A percentile compares a stretch with the other conserved stretches of the same genome.
Evolutionary conservation across 2,888 invertebrate genomes (phyloP).

Genomic region (Priocnemis perturbator): DNA sequence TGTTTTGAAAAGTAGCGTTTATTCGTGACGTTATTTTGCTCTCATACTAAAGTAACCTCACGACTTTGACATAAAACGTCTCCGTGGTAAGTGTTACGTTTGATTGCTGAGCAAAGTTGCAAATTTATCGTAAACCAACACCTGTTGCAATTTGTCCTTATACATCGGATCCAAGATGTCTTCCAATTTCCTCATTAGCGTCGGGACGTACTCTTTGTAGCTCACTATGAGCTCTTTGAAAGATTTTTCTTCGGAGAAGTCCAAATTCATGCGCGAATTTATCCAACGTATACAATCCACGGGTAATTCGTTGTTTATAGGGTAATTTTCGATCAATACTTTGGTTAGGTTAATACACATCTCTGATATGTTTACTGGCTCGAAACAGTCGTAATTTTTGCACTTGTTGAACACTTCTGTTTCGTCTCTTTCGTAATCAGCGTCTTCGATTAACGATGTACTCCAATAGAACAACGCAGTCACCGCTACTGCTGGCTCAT

Average conservation of each 20-base stretch:
- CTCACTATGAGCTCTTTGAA: conserved; percentile 47
- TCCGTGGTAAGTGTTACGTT: too few relatives aligned
- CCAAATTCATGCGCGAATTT: conserved; percentile 39
- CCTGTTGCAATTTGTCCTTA: conserved; percentile 60
- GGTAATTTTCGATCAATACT: conserved; percentile 23
- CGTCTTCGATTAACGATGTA: conserved; percentile 58
- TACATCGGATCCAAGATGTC: conserved; percentile 63
- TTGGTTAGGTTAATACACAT: conserved; percentile 37
- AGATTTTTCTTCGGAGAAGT: conserved; percentile 38
- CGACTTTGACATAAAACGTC: too few relatives aligned
- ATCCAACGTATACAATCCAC: conserved; percentile 54
- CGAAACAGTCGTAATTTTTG: conserved; percentile 65
- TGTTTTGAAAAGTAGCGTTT: too few relatives aligned
- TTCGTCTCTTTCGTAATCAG: conserved; percentile 31
- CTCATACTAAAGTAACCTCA: too few relatives aligned
- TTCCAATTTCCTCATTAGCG: conserved; percentile 42
- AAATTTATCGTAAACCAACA: conserved; percentile 52
- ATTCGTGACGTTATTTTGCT: too few relatives aligned
- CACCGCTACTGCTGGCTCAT: conserved; percentile 45
- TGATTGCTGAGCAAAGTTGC: background rate
- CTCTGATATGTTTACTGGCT: conserved; percentile 58
- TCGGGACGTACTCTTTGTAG: conserved; percentile 51
- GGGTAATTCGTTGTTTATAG: conserved; percentile 42
- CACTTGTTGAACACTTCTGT: conserved; percentile 66
- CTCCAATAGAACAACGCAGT: conserved; percentile 68